phyloP scores from a whole-genome alignment of 2,797 vertebrate genomes.

The Rhynchotus rufescens region DNA sequence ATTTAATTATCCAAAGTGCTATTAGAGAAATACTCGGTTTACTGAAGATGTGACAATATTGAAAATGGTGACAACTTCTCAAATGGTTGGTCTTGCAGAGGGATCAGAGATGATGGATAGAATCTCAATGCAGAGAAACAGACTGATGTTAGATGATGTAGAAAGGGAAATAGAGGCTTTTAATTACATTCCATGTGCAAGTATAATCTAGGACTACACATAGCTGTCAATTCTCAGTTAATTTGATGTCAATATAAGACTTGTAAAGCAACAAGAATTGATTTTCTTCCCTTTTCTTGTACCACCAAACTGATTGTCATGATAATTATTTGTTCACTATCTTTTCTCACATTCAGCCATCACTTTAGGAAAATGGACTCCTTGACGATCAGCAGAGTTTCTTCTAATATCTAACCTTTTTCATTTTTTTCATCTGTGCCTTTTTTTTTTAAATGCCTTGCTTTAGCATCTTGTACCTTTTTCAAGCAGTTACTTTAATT shows the following conservation, averaged over 20 bases:
- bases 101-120: not conserved
- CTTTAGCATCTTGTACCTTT: not conserved
- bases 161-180: constrained; percentile 4
- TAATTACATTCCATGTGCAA: not conserved
- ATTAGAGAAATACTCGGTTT: not conserved
- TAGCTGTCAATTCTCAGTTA: not conserved
- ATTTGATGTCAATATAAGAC: not conserved
- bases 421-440: not conserved
- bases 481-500: not conserved
- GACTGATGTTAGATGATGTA: not conserved
- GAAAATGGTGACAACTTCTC: not conserved
- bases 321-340: constrained; percentile 7
- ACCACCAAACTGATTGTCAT: not conserved
- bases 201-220: not conserved
- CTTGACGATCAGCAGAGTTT: not conserved
- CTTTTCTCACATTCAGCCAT: not conserved
- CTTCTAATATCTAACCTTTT: not conserved
- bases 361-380: not conserved
- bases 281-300: not conserved
- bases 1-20: not conserved
- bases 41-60: not conserved
- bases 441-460: not conserved
- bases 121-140: not conserved
- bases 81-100: not conserved
- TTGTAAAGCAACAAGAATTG: constrained; percentile 4